phyloP scores from a whole-genome alignment of 1,140 invertebrate species.

The Drosophila funebris region DNA sequence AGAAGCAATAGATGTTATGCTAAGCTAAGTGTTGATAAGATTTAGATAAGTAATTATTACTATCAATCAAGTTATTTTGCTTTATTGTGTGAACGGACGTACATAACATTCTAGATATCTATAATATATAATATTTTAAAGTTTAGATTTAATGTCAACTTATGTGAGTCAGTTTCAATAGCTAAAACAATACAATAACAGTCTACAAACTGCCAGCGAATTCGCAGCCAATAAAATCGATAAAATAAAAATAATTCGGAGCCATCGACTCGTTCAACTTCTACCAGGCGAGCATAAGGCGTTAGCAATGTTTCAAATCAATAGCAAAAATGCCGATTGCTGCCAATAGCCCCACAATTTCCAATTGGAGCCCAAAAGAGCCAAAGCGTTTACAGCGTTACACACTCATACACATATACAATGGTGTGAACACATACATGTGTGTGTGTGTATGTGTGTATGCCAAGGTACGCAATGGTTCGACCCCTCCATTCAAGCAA shows the following conservation, averaged over 20 bases:
- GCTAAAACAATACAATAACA: neutral
- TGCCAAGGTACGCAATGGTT: constrained; percentile 5
- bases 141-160: no score
- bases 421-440: neutral
- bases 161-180: neutral
- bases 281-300: constrained; percentile 64
- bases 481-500: neutral
- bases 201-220: neutral
- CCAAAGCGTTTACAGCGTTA: neutral
- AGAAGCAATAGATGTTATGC: no score
- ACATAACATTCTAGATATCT: no score
- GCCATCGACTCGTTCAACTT: constrained; percentile 71
- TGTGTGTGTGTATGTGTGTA: neutral
- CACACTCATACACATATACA: constrained; percentile 4
- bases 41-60: neutral
- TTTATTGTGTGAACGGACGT: no score
- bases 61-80: no score
- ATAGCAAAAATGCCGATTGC: constrained; percentile 27
- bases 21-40: neutral
- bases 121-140: no score
- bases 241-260: constrained; percentile 56
- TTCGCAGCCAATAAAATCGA: constrained; percentile 55
- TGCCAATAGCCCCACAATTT: constrained; percentile 68
- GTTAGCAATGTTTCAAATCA: constrained; percentile 31
- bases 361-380: constrained; percentile 60